Percentiles rank a stretch among this genome's conserved stretches.
Evolutionary conservation across 2,888 invertebrate genomes (phyloP).

Genomic region (Zaprionus lineosus): DNA sequence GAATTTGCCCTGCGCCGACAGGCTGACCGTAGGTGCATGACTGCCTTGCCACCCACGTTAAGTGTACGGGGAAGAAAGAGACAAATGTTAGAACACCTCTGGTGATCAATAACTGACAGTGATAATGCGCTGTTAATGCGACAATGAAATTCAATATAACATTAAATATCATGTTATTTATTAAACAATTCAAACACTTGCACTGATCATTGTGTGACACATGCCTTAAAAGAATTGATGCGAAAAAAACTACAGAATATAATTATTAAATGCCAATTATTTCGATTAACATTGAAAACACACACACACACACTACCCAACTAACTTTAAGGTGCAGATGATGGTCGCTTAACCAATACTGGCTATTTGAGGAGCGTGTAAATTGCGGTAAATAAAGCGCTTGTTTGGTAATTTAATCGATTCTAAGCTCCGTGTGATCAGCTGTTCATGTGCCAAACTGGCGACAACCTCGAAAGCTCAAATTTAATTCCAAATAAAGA

Average conservation of each 20-base stretch:
- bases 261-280: constrained; percentile 19
- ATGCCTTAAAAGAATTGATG: constrained; percentile 27
- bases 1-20: constrained; percentile 1
- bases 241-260: constrained; percentile 20
- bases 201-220: constrained; percentile 1
- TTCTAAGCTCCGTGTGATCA: constrained; percentile 33
- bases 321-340: constrained; percentile 19
- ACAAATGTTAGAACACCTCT: not conserved
- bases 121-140: constrained; percentile 30
- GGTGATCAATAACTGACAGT: constrained; percentile 40
- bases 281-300: constrained; percentile 6
- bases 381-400: constrained; percentile 51
- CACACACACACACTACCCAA: constrained; percentile 4
- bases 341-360: constrained; percentile 22
- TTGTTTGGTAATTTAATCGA: constrained; percentile 40
- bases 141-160: constrained; percentile 19
- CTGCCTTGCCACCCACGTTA: constrained; percentile 14
- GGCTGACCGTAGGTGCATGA: not conserved
- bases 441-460: constrained; percentile 37
- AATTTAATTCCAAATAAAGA: constrained; percentile 55
- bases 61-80: not conserved
- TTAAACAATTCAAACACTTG: constrained; percentile 8
- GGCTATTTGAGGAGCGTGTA: constrained; percentile 30
- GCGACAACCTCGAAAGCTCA: constrained; percentile 30
- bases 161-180: constrained; percentile 39